Evolutionary conservation across 2,888 invertebrate genomes (phyloP).

Genomic region (Apamea epomidion): DNA sequence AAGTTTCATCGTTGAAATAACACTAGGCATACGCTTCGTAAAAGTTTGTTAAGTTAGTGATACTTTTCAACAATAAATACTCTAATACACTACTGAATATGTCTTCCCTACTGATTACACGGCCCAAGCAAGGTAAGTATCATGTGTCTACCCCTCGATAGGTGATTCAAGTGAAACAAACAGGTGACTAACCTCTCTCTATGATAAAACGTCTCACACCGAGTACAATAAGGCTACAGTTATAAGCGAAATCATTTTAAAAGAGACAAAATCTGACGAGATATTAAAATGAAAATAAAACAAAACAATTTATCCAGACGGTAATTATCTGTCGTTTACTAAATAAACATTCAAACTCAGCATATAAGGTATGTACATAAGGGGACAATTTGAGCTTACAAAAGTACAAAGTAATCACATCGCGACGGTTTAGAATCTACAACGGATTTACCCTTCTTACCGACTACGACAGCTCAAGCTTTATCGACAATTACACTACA

Average conservation of each 20-base stretch:
- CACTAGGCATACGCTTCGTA: conserved; percentile 84
- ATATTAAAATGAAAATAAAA: conserved; percentile 78
- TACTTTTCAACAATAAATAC: conserved; percentile 85
- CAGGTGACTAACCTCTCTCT: conserved; percentile 72
- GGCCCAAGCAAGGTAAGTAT: conserved; percentile 83
- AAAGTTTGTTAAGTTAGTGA: conserved; percentile 81
- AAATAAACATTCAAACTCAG: conserved; percentile 83
- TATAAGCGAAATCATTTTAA: conserved; percentile 74
- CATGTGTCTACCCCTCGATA: conserved; percentile 73
- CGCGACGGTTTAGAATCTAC: conserved; percentile 88
- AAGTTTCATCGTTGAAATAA: conserved; percentile 84
- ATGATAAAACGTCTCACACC: conserved; percentile 71
- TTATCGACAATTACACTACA: conserved; percentile 87
- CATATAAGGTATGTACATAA: conserved; percentile 88
- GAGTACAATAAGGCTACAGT: conserved; percentile 71
- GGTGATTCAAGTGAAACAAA: conserved; percentile 73
- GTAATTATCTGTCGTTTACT: conserved; percentile 85
- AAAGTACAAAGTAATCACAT: conserved; percentile 90
- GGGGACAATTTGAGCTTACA: conserved; percentile 89
- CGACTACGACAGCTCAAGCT: conserved; percentile 89
- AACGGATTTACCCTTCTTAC: conserved; percentile 88
- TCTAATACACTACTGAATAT: conserved; percentile 86
- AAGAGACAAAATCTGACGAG: conserved; percentile 69
- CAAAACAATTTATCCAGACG: conserved; percentile 83
- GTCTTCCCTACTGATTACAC: conserved; percentile 85